These are phyloP conservation scores for Anisognathus igniventris DNA, from an alignment of 2,797 vertebrate genomes.

Conservation along the genomic window DNA sequence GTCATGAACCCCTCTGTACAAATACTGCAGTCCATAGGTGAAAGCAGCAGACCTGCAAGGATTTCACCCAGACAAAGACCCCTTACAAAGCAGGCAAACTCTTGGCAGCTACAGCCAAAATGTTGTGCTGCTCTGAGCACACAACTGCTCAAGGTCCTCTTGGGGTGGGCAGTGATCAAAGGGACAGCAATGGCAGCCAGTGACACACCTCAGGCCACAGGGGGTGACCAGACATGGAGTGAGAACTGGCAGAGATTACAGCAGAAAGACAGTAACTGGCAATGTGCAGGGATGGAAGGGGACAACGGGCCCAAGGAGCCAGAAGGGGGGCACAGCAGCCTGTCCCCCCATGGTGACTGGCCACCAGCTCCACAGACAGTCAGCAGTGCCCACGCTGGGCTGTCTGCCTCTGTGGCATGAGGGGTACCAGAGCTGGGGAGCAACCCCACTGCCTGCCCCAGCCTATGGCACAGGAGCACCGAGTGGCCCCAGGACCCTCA, in stretches of 20 bases:
- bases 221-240: not conserved
- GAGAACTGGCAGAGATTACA: not conserved
- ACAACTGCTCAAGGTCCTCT: not conserved
- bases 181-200: not conserved
- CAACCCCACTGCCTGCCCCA: not conserved
- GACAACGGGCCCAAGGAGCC: not conserved
- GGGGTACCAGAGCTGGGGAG: not conserved
- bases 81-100: not conserved
- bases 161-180: not conserved
- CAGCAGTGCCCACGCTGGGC: rapidly evolving
- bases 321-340: not conserved
- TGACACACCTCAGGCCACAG: not conserved
- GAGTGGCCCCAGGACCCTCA: not conserved
- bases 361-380: not conserved
- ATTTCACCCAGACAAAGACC: not conserved
- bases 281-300: not conserved
- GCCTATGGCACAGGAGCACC: not conserved
- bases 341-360: rapidly evolving
- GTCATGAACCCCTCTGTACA: not conserved
- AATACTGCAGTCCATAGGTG: not conserved
- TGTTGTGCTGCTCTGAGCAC: not conserved
- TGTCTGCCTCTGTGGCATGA: rapidly evolving
- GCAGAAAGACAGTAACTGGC: not conserved
- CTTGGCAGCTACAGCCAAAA: not conserved
- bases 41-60: not conserved